A percentile compares a stretch with the other conserved stretches of the same genome.
These are phyloP conservation scores for Stenotaenia linearis DNA, from an alignment of 2,888 invertebrate genomes.

Conservation along the genomic window DNA sequence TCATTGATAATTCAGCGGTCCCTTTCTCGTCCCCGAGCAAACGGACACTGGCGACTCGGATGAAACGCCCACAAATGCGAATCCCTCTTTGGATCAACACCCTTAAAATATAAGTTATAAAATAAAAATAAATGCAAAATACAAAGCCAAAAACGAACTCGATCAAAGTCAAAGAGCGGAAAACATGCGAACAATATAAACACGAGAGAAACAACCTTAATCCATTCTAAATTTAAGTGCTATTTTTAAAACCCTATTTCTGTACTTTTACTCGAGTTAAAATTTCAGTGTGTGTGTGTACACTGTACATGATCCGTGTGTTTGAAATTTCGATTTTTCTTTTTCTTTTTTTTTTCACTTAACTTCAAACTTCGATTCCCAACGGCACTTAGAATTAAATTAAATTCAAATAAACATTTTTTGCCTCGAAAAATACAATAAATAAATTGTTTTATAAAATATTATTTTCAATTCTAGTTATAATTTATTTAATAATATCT, in stretches of 20 bases:
- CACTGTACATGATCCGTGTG: not conserved
- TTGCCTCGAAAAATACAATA: no score
- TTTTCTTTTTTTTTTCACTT: no score
- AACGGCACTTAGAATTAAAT: not conserved
- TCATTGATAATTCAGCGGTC: conserved; percentile 16
- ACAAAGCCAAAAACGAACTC: not conserved
- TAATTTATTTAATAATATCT: no score
- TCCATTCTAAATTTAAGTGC: not conserved
- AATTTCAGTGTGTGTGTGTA: not conserved
- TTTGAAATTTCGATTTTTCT: not conserved
- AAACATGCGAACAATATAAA: not conserved
- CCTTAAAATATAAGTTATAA: not conserved
- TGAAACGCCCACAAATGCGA: not conserved
- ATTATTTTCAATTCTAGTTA: no score
- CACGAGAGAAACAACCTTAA: not conserved
- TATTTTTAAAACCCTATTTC: not conserved
- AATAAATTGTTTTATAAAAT: no score
- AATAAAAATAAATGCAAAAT: not conserved
- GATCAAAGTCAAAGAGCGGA: not conserved
- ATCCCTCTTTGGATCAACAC: not conserved
- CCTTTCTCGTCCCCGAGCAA: conserved; percentile 1
- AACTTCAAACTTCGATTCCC: no score
- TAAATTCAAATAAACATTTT: not conserved
- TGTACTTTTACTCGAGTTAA: not conserved
- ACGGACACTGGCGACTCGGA: not conserved